phyloP scores from a whole-genome alignment of 2,113 vertebrate species.

The Spea multiplicata region DNA sequence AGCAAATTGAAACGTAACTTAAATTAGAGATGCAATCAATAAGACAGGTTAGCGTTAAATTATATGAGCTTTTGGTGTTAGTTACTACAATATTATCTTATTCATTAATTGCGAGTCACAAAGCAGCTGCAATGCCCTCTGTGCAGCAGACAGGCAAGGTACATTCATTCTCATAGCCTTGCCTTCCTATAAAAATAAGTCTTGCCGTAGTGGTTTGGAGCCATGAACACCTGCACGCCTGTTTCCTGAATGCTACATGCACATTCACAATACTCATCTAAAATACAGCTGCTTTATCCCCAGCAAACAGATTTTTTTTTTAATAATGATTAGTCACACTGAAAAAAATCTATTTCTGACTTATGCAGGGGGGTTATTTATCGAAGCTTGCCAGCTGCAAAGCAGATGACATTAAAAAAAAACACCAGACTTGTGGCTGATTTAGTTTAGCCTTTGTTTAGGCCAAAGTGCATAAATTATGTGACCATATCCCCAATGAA shows the following conservation, averaged over 20 bases:
- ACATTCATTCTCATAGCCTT: constrained; percentile 17
- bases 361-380: neutral
- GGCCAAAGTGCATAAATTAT: too few species aligned
- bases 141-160: constrained; percentile 4
- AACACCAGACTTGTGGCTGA: neutral
- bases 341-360: constrained; percentile 36
- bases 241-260: constrained; percentile 60
- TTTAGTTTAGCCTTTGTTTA: neutral
- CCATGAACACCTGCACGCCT: constrained; percentile 64
- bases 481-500: too few species aligned
- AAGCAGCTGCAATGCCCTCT: constrained; percentile 14
- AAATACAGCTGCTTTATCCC: constrained; percentile 60
- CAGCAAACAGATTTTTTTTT: constrained; percentile 22
- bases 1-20: too few species aligned
- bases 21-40: too few species aligned
- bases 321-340: constrained; percentile 43
- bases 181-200: constrained; percentile 40
- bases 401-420: neutral
- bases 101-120: constrained; percentile 1
- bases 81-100: neutral
- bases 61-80: neutral
- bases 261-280: constrained; percentile 57
- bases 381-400: constrained; percentile 9
- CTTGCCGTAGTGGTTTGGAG: constrained; percentile 58
- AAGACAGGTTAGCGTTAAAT: neutral